Base-by-base conservation (phyloP, 2,113 vertebrate genomes). In the Oostethus manadensis region DNA sequence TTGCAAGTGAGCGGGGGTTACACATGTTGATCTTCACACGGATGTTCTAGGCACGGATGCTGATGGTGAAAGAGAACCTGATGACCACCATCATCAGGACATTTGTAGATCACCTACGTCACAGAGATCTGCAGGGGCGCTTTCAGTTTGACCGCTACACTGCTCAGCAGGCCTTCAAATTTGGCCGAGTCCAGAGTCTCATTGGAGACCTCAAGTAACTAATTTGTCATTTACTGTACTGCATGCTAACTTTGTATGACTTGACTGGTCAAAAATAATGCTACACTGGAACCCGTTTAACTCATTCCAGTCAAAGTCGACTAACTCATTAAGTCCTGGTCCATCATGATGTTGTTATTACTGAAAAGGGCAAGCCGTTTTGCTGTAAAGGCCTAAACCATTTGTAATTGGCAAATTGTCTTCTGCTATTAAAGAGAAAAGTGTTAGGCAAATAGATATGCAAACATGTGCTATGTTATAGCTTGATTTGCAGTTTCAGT, bases 91-190 rank as follows among this genome's bases (percentile, higher is more conserved):
- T 99, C 84, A 95, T 99, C 83, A 93, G 89, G 82, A 95, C 95
- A 0, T 99, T 98, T 58, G 93, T 97, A 86, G 95, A 97, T 59
- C 97, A 98, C 66, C 86, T 99, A 51, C 89, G 91, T 51, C 95
- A 97, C 77, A 85, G 94, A 73, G 96, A 99, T 79, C 71, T 92
- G 47, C 94, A 97, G 74, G 97, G 96, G 26, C 93, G 92, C 26
- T 98, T 99, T 89, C 97, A 98, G 79, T 99, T 99, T 55, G 95
- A 99, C 80, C 91, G 95, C 64, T 98, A 98, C 73, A 98, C 95
- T 0, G 91, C 94, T 22, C 90, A 95, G 67, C 97, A 99, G 77
- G 93, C 95, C 81, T 98, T 97, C 85, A 97, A 96, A 84, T 99
- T 99, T 51, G 91, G 90, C 26, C 91, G 97, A 46, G 96, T 98